phyloP scores from a whole-genome alignment of 1,140 invertebrate genomes.

The Zophobas morio region DNA sequence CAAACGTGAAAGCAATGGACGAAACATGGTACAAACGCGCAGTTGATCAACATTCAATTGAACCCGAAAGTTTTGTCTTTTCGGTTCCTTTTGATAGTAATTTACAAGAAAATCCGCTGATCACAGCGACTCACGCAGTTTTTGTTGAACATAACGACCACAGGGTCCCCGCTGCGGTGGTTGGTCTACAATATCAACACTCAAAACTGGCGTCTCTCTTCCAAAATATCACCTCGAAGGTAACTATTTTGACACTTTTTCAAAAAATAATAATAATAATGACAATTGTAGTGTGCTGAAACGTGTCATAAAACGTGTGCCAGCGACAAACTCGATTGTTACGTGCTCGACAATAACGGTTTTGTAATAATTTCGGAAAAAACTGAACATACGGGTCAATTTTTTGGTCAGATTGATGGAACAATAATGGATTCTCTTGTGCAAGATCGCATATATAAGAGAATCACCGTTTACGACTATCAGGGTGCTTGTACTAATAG shows the following conservation, averaged over 20 bases:
- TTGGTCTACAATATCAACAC: conserved; percentile 89
- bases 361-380: conserved; percentile 94
- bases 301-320: conserved; percentile 88
- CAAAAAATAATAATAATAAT: background rate
- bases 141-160: conserved; percentile 89
- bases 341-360: conserved; percentile 93
- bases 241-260: conserved; percentile 64
- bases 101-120: conserved; percentile 76
- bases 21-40: conserved; percentile 94
- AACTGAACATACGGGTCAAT: conserved; percentile 85
- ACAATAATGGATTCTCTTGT: conserved; percentile 95
- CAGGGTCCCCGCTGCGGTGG: conserved; percentile 90
- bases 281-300: conserved; percentile 77
- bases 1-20: conserved; percentile 87
- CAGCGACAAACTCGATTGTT: conserved; percentile 90
- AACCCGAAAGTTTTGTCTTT: conserved; percentile 92
- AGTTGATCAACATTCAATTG: conserved; percentile 89
- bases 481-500: conserved; percentile 81
- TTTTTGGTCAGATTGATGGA: conserved; percentile 95
- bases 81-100: conserved; percentile 90
- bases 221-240: conserved; percentile 87
- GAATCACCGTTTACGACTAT: conserved; percentile 89
- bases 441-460: conserved; percentile 90
- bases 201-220: conserved; percentile 86
- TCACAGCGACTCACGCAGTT: conserved; percentile 92